A percentile compares a stretch with the other conserved stretches of the same genome.
These are phyloP conservation scores for Propithecus deckenii DNA, from an alignment of 2,797 vertebrate genomes.

Conservation along the genomic window DNA sequence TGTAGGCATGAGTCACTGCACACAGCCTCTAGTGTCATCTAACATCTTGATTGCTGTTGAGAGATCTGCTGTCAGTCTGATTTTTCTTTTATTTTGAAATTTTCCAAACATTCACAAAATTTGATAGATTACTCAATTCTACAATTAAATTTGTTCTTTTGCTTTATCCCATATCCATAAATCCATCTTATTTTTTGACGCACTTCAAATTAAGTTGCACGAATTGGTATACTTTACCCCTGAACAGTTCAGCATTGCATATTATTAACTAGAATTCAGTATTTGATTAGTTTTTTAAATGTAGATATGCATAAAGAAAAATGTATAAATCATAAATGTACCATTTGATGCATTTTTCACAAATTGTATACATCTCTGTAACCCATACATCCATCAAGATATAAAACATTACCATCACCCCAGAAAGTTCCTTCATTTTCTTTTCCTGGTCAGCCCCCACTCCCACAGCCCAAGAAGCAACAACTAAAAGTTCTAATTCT, in stretches of 20 bases:
- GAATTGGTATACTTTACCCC: neutral
- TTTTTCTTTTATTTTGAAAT: neutral
- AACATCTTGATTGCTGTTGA: neutral
- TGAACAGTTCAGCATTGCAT: neutral
- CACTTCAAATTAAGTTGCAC: neutral
- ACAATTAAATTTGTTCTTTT: neutral
- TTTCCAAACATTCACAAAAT: neutral
- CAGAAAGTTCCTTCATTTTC: neutral
- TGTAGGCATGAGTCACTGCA: neutral
- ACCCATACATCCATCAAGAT: neutral
- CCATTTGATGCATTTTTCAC: neutral
- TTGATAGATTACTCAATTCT: neutral
- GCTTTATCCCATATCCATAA: neutral
- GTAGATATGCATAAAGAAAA: neutral
- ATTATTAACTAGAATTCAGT: conserved; percentile 15
- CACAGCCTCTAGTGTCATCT: neutral
- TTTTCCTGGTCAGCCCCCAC: neutral
- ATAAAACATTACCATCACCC: neutral
- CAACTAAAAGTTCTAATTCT: neutral
- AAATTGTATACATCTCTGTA: neutral
- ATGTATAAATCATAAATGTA: neutral
- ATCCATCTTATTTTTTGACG: neutral
- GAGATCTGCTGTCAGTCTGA: neutral
- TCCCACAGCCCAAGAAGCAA: neutral
- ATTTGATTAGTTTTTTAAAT: conserved; percentile 16